Evolutionary conservation across 2,888 invertebrate genomes (phyloP), one percentile per base, ranked within the genome.

Genomic region (Thymelicus lineola): DNA sequence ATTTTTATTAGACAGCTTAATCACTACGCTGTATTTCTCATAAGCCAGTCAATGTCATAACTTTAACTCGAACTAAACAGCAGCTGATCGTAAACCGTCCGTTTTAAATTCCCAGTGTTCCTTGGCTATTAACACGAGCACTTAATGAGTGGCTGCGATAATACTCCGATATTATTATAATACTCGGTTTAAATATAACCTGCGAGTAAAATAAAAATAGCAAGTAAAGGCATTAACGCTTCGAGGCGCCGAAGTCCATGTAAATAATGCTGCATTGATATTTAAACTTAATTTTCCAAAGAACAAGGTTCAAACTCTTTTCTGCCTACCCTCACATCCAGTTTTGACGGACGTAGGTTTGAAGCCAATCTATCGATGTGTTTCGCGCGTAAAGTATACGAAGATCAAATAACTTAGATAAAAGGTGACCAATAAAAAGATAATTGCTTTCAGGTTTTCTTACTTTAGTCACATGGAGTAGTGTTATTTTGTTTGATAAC

Each of bases 91-190:
- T 35, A 58, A 59, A 20, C 7, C 57, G 46, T 68, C 60, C 46
- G 28, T 68, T 62, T 68, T 62, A 57, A 55, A 59, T 66, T 66
- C 58, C 48, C 66, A 36, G 60, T 58, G 35, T 50, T 57, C 57
- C 28, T 46, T 68, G 71, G 78, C 77, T 82, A 81, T 84, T 83
- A 84, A 82, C 78, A 79, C 79, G 79, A 75, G 80, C 79, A 79
- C 83, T 82, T 85, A 85, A 85, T 84, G 80, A 83, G 80, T 78
- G 76, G 74, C 75, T 72, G 76, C 75, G 78, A 80, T 83, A 83
- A 82, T 84, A 82, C 82, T 81, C 80, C 74, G 81, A 81, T 82
- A 84, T 84, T 82, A 84, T 84, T 82, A 80, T 81, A 80, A 76
- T 73, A 76, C 70, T 72, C 59, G 66, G 50, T 72, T 73, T 77